A percentile compares a stretch with the other conserved stretches of the same genome.
Conservation (phyloP, 2,888 invertebrate species). For the Rotaria macrura region DNA sequence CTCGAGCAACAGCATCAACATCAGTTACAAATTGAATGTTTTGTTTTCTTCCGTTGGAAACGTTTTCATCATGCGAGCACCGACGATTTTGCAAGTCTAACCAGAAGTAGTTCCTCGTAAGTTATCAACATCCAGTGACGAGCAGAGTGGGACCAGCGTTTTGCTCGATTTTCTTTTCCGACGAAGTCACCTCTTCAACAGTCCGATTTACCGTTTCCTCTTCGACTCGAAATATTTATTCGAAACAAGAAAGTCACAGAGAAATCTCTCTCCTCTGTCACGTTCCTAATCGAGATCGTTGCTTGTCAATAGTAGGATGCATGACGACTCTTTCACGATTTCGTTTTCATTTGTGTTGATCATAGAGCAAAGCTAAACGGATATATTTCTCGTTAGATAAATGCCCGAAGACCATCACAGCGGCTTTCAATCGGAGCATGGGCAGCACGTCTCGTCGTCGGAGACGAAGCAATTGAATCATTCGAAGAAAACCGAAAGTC, state of each 20-base stretch:
- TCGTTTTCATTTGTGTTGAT: neutral
- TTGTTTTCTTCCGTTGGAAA: neutral
- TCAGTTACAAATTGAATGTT: neutral
- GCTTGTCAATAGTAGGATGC: neutral
- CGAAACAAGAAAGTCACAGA: neutral
- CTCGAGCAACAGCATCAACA: neutral
- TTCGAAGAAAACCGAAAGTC: neutral
- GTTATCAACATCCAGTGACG: neutral
- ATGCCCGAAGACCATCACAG: neutral
- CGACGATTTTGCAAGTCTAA: neutral
- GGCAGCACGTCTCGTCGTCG: neutral
- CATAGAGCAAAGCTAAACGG: no score
- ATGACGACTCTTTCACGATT: neutral
- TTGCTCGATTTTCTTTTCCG: neutral
- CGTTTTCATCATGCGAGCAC: neutral
- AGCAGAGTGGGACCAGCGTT: neutral
- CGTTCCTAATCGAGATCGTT: neutral
- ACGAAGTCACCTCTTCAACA: neutral
- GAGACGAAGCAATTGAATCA: neutral
- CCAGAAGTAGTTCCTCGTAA: neutral
- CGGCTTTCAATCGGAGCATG: no score
- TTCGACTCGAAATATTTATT: neutral
- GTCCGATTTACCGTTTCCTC: neutral
- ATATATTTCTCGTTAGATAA: neutral
- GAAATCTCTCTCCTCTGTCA: neutral